These are phyloP conservation scores for Hermaeophaga mercurialis DNA, from an alignment of 2,888 invertebrate genomes.

Conservation along the genomic window DNA sequence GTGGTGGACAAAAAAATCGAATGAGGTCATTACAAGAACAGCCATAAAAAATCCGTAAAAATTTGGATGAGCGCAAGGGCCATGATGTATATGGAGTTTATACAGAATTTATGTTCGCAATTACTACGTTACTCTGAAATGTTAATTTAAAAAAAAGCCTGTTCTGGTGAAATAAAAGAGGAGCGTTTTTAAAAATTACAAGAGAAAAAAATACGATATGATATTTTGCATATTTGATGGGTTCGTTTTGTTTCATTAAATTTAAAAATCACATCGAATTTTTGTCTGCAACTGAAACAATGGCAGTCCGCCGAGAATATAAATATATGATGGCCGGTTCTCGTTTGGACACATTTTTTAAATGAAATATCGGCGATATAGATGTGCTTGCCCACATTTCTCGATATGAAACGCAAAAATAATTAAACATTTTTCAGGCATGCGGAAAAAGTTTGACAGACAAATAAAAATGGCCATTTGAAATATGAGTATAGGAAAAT, in stretches of 20 bases:
- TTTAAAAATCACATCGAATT: conserved; percentile 58
- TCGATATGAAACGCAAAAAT: conserved; percentile 60
- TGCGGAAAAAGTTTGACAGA: conserved; percentile 61
- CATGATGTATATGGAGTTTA: conserved; percentile 41
- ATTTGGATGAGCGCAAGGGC: conserved; percentile 15
- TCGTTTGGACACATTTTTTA: conserved; percentile 58
- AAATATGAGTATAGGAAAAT: conserved; percentile 56
- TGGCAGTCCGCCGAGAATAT: conserved; percentile 58
- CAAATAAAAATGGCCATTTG: conserved; percentile 61
- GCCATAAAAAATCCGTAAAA: conserved; percentile 11
- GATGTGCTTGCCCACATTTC: conserved; percentile 56
- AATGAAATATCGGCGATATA: conserved; percentile 60
- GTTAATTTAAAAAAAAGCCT: conserved; percentile 46
- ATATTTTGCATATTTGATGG: conserved; percentile 57
- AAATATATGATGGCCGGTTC: conserved; percentile 58
- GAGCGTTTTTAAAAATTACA: conserved; percentile 49
- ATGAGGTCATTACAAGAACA: conserved; percentile 10
- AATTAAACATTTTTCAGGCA: conserved; percentile 61
- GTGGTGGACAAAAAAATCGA: conserved; percentile 1
- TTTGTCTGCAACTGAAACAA: conserved; percentile 56
- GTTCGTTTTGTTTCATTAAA: conserved; percentile 57
- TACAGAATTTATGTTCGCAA: conserved; percentile 49
- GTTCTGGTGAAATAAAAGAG: conserved; percentile 42
- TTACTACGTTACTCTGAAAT: conserved; percentile 47
- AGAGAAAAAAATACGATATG: conserved; percentile 51